Base-by-base conservation (phyloP, 2,797 vertebrate species). In the Toxotes lorentzi region DNA sequence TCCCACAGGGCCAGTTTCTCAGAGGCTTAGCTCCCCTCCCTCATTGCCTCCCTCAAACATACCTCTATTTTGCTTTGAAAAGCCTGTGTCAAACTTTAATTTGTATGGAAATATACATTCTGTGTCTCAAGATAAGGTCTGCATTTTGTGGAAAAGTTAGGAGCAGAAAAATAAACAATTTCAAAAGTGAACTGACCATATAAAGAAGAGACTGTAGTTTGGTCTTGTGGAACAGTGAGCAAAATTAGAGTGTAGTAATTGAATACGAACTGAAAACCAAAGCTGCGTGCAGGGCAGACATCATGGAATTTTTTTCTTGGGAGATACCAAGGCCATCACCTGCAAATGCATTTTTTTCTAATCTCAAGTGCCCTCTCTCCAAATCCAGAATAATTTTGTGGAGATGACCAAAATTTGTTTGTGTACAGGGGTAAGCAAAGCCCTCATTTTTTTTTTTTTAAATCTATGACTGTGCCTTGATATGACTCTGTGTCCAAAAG, bases 41-140 rank as follows among this genome's bases (percentile, higher is more conserved):
- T n/a, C 45, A 16, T 45, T 13, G 4, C 56, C 57, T 80, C 62
- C 40, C 11, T 12, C 41, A n/a, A 50, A 48, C 65, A 79, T 32
- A 65, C 47, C 45, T 56, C 56, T 62, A 60, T 78, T 82, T 75
- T 75, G 32, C 65, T 63, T 78, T 71, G 24, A 77, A 70, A 81
- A 63, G 60, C 53, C 53, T 81, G 60, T 11, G 2, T 71, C 70
- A 68, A 62, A 87, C 68, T 79, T 78, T 85, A 76, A 91, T 86
- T 91, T 91, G 81, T 76, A 90, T 87, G 89, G 81, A 89, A 87
- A 91, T 86, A 54, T 61, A 73, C 53, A 75, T 74, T 57, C 53
- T 73, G 70, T 48, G 14, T 40, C 43, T 13, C 2, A 4, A 82
- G 83, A 91, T 78, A 81, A 90, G 84, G 72, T 77, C 43, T 56